Evolutionary conservation across 2,113 vertebrate species (phyloP), one percentile per base, ranked within the genome.

Genomic region (Polypterus bichir): DNA sequence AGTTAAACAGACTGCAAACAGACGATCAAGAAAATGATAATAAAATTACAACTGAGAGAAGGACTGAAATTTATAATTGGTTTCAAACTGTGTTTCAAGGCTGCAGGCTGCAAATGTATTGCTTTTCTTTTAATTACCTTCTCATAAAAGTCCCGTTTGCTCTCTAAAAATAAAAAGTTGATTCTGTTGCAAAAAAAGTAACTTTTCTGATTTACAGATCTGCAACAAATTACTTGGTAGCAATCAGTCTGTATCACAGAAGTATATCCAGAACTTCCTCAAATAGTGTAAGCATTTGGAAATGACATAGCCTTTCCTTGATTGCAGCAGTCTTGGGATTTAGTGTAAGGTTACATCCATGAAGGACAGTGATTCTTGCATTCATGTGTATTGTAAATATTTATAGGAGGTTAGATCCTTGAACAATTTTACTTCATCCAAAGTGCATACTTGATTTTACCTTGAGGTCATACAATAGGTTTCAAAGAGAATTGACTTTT

Each of bases 171-270:
- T 27, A 27, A 27, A 27, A 27, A 27, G 27, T 27, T 1, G 27
- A 27, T 27, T 27, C 27, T 27, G 27, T 27, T 27, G 27, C 27
- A 27, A 72, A 74, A 75, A 73, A 63, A 73, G 70, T 64, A 69
- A 67, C 57, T 66, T 69, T 74, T 81, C 72, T 76, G 65, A 75
- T 78, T 80, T 76, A 69, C 44, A 75, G 70, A 69, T 68, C 77
- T 83, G 78, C 61, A 74, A 83, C 75, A 60, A 68, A 81, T 81
- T 76, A 78, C 46, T 77, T 73, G 71, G 78, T 79, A 80, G 76
- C 75, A 82, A 72, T 75, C 74, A 73, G 66, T 64, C 71, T 53
- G 69, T 68, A 73, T 61, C 71, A 62, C 55, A 72, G 46, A 6
- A 52, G 56, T 73, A 74, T 67, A 58, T 68, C 65, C 70, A 79